Evolutionary conservation across 2,797 vertebrate species (phyloP).

Genomic region (Gorsachius magnificus): DNA sequence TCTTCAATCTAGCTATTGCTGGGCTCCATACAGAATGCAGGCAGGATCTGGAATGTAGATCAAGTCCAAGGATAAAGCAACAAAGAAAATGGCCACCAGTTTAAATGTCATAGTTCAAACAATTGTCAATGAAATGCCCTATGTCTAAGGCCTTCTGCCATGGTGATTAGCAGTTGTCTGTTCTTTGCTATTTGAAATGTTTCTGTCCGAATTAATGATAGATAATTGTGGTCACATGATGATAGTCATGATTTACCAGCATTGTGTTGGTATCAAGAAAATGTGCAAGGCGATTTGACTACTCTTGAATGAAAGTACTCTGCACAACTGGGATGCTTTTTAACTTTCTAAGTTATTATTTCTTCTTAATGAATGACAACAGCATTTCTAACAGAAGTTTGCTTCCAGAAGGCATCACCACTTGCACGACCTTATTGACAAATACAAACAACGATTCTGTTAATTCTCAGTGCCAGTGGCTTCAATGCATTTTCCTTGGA

Average conservation of each 20-base stretch:
- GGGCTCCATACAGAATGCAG: not conserved
- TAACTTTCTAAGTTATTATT: not conserved
- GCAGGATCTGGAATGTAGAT: not conserved
- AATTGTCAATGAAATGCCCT: not conserved
- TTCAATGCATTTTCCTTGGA: not conserved
- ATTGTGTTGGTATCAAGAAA: not conserved
- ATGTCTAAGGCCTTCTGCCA: not conserved
- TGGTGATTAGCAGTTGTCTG: not conserved
- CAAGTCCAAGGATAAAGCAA: not conserved
- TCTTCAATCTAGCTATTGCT: not conserved
- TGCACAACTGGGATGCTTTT: not conserved
- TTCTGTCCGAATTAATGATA: not conserved
- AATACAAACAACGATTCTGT: not conserved
- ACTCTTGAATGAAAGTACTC: not conserved
- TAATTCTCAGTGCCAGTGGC: not conserved
- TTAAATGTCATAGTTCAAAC: not conserved
- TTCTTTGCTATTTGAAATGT: not conserved
- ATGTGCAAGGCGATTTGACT: not conserved
- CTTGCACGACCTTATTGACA: not conserved
- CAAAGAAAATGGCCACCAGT: not conserved
- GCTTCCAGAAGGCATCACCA: not conserved
- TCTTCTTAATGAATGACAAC: not conserved
- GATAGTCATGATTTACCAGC: not conserved
- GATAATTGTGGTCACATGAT: not conserved
- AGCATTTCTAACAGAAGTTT: slow-evolving; percentile 2